A percentile compares a stretch with the other conserved stretches of the same genome.
phyloP scores from a whole-genome alignment of 64 coral and sea anemone genomes.

The Acropora yongei region DNA sequence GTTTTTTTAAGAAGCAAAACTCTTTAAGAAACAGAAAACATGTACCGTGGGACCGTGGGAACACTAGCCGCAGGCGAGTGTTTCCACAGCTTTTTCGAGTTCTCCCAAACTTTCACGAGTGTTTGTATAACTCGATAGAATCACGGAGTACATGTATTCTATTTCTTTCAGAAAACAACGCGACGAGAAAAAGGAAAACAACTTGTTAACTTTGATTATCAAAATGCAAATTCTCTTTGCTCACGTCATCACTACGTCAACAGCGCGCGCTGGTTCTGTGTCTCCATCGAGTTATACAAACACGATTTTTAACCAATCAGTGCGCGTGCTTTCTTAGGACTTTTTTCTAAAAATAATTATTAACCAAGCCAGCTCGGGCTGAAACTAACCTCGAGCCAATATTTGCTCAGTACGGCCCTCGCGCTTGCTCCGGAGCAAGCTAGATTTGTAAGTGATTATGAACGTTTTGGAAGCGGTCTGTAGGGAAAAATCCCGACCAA shows the following conservation, averaged over 20 bases:
- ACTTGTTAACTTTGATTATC: conserved; percentile 59
- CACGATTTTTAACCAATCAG: conserved; percentile 43
- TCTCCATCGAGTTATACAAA: conserved; percentile 43
- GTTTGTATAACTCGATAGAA: conserved; percentile 21
- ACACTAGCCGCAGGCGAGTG: not conserved
- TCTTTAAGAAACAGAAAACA: too few relatives aligned
- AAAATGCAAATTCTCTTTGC: conserved; percentile 42
- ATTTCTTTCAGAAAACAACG: conserved; percentile 18
- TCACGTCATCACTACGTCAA: conserved; percentile 29
- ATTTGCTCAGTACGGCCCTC: too few relatives aligned
- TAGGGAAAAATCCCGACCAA: too few relatives aligned
- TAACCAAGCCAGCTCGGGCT: too few relatives aligned
- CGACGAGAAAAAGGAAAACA: conserved; percentile 42
- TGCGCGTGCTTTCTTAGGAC: conserved; percentile 15
- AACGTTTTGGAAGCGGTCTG: too few relatives aligned
- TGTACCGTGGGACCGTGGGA: too few relatives aligned
- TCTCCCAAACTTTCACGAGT: conserved; percentile 17
- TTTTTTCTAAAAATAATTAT: conserved; percentile 31
- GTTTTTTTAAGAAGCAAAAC: too few relatives aligned
- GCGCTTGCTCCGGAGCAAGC: too few relatives aligned
- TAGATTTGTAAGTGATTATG: too few relatives aligned
- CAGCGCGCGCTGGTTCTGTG: conserved; percentile 39
- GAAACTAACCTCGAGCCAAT: too few relatives aligned
- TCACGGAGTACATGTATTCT: conserved; percentile 15
- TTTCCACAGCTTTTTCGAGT: conserved; percentile 20